Base-by-base conservation (phyloP, 2,113 vertebrate genomes). In the Riparia riparia region DNA sequence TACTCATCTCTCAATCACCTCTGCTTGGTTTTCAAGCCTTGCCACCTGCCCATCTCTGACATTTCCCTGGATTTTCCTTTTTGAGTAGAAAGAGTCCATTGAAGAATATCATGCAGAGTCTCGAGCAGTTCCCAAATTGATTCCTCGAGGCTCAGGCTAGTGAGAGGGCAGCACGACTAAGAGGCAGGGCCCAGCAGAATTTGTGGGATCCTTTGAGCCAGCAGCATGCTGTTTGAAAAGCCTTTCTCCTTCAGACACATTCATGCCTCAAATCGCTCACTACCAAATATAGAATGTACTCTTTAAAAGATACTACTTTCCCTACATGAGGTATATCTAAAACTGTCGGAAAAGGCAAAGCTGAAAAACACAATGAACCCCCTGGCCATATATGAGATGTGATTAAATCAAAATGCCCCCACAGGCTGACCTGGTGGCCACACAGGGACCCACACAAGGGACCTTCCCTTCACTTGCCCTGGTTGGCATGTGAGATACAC, bases 241-340 rank as follows among this genome's bases (percentile, higher is more conserved):
- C 68, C 65, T 94, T 94, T 96, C 81, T 93, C 90, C 68, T 96
- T 93, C 79, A 90, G 88, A 87, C 77, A 78, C 29, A 1, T 84
- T 76, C 7, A 4, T 76, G 69, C 82, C 90, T 94, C 18, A 0
- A 89, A 90, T 93, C 89, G 72, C 79, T 94, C 87, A 72, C 89
- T 92, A 80, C 91, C 94, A 96, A 96, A 97, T 90, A 94, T 82
- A 94, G 88, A 86, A 96, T 1, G 9, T 34, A 65, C 92, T 95
- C 91, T 97, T 90, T 90, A 88, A 92, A 84, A 93, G 53, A 61
- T 90, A 86, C 86, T 94, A n/a, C 89, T 84, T 87, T 94, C 86
- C 65, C 86, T 47, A 58, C 88, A 71, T 85, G 91, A 56, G 58
- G 57, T 87, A 86, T 65, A 86, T 65, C 92, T 93, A 69, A 95